Evolutionary conservation across 1,140 invertebrate genomes (phyloP).

Genomic region (Lepidurus apus): DNA sequence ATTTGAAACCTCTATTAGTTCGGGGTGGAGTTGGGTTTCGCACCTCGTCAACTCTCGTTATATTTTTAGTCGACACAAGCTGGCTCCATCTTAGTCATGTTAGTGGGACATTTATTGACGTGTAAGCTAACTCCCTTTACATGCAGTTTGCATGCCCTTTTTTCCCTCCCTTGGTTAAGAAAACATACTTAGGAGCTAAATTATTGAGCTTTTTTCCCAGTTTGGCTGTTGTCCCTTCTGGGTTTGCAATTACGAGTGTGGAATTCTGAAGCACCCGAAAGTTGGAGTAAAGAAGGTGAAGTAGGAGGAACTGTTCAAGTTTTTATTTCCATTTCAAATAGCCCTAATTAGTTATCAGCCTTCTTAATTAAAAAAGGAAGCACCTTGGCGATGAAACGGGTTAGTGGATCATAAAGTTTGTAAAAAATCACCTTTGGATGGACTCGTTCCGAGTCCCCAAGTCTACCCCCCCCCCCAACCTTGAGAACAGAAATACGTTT

Average conservation of each 20-base stretch:
- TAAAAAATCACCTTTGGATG: not conserved
- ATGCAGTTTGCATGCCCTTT: not conserved
- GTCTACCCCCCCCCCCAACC: not conserved
- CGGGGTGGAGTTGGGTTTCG: not conserved
- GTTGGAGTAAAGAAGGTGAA: too few species aligned
- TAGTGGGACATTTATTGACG: slow-evolving; percentile 19
- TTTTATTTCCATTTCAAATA: too few species aligned
- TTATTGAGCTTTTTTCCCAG: too few species aligned
- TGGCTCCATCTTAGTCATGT: slow-evolving; percentile 8
- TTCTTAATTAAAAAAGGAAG: not conserved
- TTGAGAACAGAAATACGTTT: slow-evolving; percentile 4
- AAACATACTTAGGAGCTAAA: too few species aligned
- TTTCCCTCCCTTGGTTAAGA: not conserved
- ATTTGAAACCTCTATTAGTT: not conserved
- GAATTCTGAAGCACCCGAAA: too few species aligned
- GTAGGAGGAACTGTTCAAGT: too few species aligned
- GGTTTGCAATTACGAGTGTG: too few species aligned
- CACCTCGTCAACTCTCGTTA: slow-evolving; percentile 9
- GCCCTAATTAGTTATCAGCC: too few species aligned
- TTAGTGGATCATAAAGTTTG: not conserved
- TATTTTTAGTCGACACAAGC: slow-evolving; percentile 22
- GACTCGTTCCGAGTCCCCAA: not conserved
- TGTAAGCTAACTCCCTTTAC: slow-evolving; percentile 10
- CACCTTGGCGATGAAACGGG: not conserved
- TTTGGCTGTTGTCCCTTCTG: too few species aligned